Conservation (phyloP, 30 jellyfish, hydroid and myxozoan species). For the Hydra vulgaris region DNA sequence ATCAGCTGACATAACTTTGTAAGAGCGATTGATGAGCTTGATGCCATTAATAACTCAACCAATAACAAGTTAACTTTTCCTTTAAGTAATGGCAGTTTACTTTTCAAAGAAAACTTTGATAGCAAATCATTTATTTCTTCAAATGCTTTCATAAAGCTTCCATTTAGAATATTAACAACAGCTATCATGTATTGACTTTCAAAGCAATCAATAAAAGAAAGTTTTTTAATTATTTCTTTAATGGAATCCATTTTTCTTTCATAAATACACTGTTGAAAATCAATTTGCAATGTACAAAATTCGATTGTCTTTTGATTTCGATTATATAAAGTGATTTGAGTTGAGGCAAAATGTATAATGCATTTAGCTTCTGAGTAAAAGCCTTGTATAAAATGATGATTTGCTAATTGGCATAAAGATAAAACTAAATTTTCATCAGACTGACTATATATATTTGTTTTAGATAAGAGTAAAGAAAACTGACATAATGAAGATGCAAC, state of each 20-base stretch:
- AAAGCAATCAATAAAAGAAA: not conserved
- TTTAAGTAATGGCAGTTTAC: not conserved
- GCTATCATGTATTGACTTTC: slow-evolving; percentile 13
- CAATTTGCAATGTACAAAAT: not conserved
- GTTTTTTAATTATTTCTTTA: not conserved
- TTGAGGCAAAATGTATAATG: not conserved
- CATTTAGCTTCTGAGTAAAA: not conserved
- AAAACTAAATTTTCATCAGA: slow-evolving; percentile 18
- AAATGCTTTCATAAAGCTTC: slow-evolving; percentile 13
- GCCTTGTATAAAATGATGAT: not conserved
- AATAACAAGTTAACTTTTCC: not conserved
- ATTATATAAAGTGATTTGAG: slow-evolving; percentile 5
- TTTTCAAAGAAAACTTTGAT: not conserved
- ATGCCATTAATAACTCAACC: slow-evolving; percentile 4
- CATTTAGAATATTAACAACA: slow-evolving; percentile 9
- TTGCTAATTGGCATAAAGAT: slow-evolving; percentile 21
- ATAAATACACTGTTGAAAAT: not conserved
- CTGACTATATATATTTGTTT: not conserved
- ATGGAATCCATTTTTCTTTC: slow-evolving; percentile 8
- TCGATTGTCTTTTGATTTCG: not conserved
- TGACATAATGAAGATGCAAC: not conserved
- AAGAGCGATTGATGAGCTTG: not conserved
- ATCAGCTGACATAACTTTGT: slow-evolving; percentile 1
- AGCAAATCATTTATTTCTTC: not conserved
- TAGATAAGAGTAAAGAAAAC: not conserved